Base-by-base conservation (phyloP, 2,888 invertebrate genomes). In the Sicus ferrugineus region DNA sequence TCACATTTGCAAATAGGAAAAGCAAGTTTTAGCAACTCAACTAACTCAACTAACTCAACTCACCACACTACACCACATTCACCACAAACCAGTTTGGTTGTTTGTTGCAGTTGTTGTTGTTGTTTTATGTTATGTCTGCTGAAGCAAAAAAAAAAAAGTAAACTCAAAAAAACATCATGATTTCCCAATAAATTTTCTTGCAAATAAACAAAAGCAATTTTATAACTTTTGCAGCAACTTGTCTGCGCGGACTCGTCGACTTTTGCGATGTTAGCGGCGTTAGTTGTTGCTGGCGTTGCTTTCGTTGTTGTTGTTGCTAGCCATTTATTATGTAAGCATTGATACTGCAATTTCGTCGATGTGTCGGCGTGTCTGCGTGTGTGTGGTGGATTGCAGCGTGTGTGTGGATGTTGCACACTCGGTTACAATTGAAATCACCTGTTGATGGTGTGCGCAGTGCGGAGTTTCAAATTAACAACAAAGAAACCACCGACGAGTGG, bases 281-380 rank as follows among this genome's bases (percentile, higher is more conserved):
- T 21, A 38, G 42, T 21, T 42, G 30, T 63, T 7, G 54, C 16
- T 54, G 54, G 4, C 7, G n/a, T 54, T 54, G 26, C 23, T 54
- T 11, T 54, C 28, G 28, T 16, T 26, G 26, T 46, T 46, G 46
- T 9, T 26, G 6, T 54, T 42, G 26, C 59, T 42, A 46, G 21
- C 38, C 19, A 34, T 50, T 30, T 30, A 34, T 58, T 38, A 52
- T 46, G 52, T 54, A 74, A 74, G 71, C 73, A 69, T 75, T 72
- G n/a, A n/a, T n/a, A 74, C 63, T 73, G 73, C 38, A 38, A 72
- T 21, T 34, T 56, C 38, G 9, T 38, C 9, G 7, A 7, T 38
- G 38, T 38, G 38, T 38, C 38, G 9, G 38, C 38, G 9, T 38
- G 38, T 38, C 38, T 38, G 38, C 14, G 38, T 38, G 9, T n/a